phyloP scores from a whole-genome alignment of 2,113 vertebrate genomes.

The Crotalus horridus region DNA sequence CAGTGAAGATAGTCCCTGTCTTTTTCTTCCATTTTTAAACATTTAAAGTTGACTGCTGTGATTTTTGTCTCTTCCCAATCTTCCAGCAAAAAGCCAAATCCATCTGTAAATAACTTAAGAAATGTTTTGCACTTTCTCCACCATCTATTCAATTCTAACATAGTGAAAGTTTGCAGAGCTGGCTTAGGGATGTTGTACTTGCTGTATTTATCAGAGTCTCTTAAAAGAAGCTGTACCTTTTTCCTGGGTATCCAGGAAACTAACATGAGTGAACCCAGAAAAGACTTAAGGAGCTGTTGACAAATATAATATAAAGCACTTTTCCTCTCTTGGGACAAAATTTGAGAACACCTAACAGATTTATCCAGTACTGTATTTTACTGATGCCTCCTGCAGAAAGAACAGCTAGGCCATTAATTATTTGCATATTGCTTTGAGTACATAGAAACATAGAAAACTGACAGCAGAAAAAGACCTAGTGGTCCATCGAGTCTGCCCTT shows the following conservation, averaged over 20 bases:
- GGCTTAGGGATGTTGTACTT: not conserved
- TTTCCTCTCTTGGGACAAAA: not conserved
- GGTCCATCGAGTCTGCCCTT: not conserved
- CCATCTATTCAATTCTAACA: not conserved
- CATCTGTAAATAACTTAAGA: not conserved
- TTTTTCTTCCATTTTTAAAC: not conserved
- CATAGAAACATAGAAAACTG: not conserved
- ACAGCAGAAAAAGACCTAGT: not conserved
- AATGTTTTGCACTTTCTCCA: not conserved
- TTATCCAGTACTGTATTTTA: not conserved
- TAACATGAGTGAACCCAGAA: not conserved
- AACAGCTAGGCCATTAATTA: not conserved
- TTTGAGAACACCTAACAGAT: not conserved
- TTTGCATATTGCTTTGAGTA: not conserved
- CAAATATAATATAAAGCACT: not conserved
- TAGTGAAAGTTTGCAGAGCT: not conserved
- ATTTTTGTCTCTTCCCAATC: not conserved
- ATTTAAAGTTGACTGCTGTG: not conserved
- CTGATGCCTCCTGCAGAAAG: not conserved
- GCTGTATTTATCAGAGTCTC: not conserved
- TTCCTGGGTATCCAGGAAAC: not conserved
- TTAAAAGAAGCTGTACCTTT: not conserved
- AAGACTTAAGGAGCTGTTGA: not conserved
- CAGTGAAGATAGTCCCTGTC: not conserved
- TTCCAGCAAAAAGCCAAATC: not conserved